phyloP scores from a whole-genome alignment of 2,797 vertebrate species.

The Notolabrus celidotus region DNA sequence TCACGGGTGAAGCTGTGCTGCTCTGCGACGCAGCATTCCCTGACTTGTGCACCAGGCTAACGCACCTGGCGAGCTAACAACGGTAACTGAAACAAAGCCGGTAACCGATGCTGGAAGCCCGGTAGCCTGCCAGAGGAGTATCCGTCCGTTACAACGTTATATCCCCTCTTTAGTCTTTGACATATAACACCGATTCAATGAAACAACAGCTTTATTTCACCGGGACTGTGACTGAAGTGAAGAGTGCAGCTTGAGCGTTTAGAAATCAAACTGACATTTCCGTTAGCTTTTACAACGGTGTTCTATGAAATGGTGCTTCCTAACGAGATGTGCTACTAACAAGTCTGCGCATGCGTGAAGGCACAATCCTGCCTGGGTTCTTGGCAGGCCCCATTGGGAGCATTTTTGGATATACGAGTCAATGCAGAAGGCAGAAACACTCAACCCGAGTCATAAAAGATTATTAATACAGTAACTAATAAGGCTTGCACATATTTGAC shows the following conservation, averaged over 20 bases:
- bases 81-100: conserved; percentile 80
- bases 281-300: conserved; percentile 59
- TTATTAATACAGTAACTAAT: too few species aligned
- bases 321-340: too few species aligned
- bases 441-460: too few species aligned
- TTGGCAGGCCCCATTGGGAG: too few species aligned
- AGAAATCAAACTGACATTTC: conserved; percentile 42
- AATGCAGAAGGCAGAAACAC: too few species aligned
- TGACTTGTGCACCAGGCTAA: conserved; percentile 43
- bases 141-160: background rate
- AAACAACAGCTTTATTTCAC: background rate
- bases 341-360: too few species aligned
- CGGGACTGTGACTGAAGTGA: background rate
- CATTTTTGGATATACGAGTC: too few species aligned
- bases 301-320: too few species aligned
- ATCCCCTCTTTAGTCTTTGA: background rate
- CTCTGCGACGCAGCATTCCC: conserved; percentile 27
- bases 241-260: background rate
- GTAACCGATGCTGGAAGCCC: conserved; percentile 61
- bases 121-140: conserved; percentile 27
- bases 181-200: background rate
- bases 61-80: conserved; percentile 58
- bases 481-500: too few species aligned
- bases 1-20: conserved; percentile 15
- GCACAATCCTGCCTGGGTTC: too few species aligned